Evolutionary conservation across 2,888 invertebrate species (phyloP).

Genomic region (Diploptera punctata): DNA sequence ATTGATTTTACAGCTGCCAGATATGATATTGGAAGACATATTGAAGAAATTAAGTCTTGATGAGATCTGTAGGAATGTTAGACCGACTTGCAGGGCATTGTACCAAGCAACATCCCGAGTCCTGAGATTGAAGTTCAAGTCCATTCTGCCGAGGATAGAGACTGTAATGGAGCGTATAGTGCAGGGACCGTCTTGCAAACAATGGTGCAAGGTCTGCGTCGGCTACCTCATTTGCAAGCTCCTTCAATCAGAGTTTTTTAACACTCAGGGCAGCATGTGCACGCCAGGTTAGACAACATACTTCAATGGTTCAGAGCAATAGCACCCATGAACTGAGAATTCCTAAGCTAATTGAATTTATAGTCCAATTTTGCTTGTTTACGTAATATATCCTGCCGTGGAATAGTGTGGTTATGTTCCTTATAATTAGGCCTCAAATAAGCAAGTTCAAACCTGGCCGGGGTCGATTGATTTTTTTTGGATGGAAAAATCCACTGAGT

Average conservation of each 20-base stretch:
- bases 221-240: background rate
- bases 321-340: background rate
- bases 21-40: background rate
- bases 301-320: background rate
- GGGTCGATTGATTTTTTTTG: too few species aligned
- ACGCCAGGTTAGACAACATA: background rate
- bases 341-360: too few species aligned
- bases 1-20: background rate
- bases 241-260: background rate
- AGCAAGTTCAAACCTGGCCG: too few species aligned
- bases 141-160: background rate
- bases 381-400: too few species aligned
- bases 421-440: too few species aligned
- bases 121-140: background rate
- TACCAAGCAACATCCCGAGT: background rate
- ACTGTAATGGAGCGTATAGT: background rate
- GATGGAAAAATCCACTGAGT: too few species aligned
- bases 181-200: background rate
- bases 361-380: too few species aligned
- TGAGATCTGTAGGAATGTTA: background rate
- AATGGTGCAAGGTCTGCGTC: background rate
- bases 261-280: background rate
- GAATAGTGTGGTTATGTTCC: too few species aligned
- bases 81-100: background rate
- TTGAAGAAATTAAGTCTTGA: background rate